Evolutionary conservation across 2,797 vertebrate genomes (phyloP).

Genomic region (Coregonus ussuriensis): DNA sequence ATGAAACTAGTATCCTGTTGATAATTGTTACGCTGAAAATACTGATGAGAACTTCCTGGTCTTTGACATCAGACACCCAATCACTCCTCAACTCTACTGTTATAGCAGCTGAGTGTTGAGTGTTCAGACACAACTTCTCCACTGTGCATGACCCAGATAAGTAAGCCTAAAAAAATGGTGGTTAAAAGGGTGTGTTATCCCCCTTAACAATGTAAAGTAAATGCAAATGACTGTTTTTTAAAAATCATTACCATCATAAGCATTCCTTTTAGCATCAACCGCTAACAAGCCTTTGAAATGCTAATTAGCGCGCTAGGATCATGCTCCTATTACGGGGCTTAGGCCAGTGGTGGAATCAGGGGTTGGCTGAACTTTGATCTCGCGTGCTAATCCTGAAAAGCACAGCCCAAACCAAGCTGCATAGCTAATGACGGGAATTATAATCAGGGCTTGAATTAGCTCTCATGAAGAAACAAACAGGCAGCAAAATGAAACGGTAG

Average conservation of each 20-base stretch:
- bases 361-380: constrained; percentile 1
- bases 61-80: neutral
- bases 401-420: neutral
- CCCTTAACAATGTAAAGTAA: neutral
- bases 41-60: neutral
- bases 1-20: neutral
- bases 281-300: constrained; percentile 10
- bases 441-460: neutral
- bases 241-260: neutral
- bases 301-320: constrained; percentile 13
- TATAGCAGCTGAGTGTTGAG: neutral
- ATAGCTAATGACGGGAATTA: neutral
- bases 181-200: neutral
- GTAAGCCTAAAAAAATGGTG: neutral
- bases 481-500: neutral
- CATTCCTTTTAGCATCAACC: neutral
- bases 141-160: neutral
- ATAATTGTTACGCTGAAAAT: neutral
- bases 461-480: neutral
- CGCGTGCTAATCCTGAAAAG: neutral
- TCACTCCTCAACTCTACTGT: neutral
- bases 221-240: neutral
- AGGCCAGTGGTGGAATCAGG: neutral
- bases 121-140: neutral
- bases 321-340: neutral